phyloP scores from a whole-genome alignment of 2,113 vertebrate genomes.

The Phoenicopterus ruber region DNA sequence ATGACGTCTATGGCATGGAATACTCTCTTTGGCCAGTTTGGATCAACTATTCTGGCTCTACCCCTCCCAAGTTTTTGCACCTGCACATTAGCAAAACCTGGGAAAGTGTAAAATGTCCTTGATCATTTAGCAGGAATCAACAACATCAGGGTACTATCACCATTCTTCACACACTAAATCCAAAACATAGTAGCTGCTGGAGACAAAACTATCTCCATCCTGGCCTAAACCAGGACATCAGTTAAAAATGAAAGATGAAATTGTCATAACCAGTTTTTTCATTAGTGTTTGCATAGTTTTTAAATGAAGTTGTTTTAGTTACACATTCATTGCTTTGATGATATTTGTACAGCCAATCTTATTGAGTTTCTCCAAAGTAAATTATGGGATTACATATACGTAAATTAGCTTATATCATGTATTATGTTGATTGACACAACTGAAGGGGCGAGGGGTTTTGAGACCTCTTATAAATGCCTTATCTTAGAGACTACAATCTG shows the following conservation, averaged over 20 bases:
- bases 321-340: neutral
- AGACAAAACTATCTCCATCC: too few relatives aligned
- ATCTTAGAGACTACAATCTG: neutral
- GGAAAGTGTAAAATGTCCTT: too few relatives aligned
- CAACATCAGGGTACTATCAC: too few relatives aligned
- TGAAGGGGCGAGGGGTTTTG: neutral
- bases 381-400: neutral
- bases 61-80: too few relatives aligned
- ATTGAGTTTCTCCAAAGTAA: neutral
- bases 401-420: neutral
- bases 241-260: neutral
- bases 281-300: neutral
- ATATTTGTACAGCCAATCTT: neutral
- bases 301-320: neutral
- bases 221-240: too few relatives aligned
- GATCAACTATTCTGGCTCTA: too few relatives aligned
- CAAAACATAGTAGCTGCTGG: too few relatives aligned
- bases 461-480: neutral
- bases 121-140: too few relatives aligned
- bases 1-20: too few relatives aligned
- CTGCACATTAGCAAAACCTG: too few relatives aligned
- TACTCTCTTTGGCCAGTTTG: too few relatives aligned
- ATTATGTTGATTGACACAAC: neutral
- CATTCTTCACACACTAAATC: too few relatives aligned
- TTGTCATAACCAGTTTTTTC: neutral